Conservation (phyloP, 2,888 invertebrate species). For the Platerodrilus igneus region DNA sequence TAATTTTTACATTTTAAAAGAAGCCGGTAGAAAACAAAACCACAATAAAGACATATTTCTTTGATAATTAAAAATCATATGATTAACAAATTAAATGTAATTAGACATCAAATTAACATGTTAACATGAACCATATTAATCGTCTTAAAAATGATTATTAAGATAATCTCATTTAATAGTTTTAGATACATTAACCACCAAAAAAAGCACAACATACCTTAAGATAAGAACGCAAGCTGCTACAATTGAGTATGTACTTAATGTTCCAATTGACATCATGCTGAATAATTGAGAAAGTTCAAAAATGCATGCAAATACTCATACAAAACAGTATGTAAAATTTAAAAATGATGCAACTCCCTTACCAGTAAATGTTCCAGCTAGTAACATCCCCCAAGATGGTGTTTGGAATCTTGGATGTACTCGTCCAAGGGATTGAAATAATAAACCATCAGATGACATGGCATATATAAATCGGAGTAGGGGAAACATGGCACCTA, state of each 20-base stretch:
- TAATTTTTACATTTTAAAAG: too few relatives aligned
- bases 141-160: too few relatives aligned
- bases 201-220: too few relatives aligned
- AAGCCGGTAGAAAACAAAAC: too few relatives aligned
- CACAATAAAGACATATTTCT: too few relatives aligned
- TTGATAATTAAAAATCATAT: too few relatives aligned
- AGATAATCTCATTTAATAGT: too few relatives aligned
- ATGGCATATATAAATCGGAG: conserved; percentile 82
- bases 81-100: too few relatives aligned
- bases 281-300: conserved; percentile 78
- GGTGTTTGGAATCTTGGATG: conserved; percentile 69
- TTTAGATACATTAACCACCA: too few relatives aligned
- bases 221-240: conserved; percentile 80
- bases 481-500: conserved; percentile 77
- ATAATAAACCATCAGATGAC: conserved; percentile 78
- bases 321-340: conserved; percentile 47
- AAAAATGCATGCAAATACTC: conserved; percentile 75
- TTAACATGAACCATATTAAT: too few relatives aligned
- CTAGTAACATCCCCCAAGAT: conserved; percentile 64
- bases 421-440: conserved; percentile 66
- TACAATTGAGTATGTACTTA: conserved; percentile 85
- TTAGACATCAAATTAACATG: too few relatives aligned
- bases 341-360: too few relatives aligned
- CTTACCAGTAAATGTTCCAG: conserved; percentile 65
- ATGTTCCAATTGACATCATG: conserved; percentile 87